Conservation (phyloP, 2,113 vertebrate species). For the Gallinago undulata region DNA sequence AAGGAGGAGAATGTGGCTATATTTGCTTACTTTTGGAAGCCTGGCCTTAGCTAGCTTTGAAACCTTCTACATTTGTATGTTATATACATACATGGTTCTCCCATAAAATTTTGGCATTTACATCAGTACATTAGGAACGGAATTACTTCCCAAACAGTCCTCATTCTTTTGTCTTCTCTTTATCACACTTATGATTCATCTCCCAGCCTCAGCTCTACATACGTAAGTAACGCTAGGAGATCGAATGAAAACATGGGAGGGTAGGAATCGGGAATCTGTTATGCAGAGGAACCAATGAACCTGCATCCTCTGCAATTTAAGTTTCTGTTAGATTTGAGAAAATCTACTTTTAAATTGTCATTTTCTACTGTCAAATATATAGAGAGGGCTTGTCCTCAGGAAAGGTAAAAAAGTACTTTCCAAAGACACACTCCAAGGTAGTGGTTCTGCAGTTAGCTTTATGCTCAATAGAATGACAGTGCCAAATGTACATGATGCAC, state of each 20-base stretch:
- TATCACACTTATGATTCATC: slow-evolving; percentile 13
- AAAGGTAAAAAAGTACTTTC: background rate
- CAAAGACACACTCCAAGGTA: background rate
- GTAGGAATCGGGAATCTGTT: background rate
- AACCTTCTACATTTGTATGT: background rate
- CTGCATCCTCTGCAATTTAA: background rate
- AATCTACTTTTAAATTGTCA: background rate
- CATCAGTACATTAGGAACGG: background rate
- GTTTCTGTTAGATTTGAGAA: background rate
- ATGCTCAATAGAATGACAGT: background rate
- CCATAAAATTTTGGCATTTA: background rate
- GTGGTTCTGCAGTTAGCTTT: background rate
- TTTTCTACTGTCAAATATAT: background rate
- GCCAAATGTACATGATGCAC: background rate
- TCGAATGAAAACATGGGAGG: background rate
- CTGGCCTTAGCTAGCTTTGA: background rate
- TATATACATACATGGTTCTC: background rate
- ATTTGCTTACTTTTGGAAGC: background rate
- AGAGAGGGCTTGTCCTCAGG: background rate
- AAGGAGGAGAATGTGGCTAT: background rate
- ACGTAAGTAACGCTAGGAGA: background rate
- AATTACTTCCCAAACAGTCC: background rate
- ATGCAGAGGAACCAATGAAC: background rate
- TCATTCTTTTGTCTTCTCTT: slow-evolving; percentile 10
- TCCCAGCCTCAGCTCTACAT: background rate